Conservation (phyloP, 2,797 vertebrate genomes). For the Oreortyx pictus region DNA sequence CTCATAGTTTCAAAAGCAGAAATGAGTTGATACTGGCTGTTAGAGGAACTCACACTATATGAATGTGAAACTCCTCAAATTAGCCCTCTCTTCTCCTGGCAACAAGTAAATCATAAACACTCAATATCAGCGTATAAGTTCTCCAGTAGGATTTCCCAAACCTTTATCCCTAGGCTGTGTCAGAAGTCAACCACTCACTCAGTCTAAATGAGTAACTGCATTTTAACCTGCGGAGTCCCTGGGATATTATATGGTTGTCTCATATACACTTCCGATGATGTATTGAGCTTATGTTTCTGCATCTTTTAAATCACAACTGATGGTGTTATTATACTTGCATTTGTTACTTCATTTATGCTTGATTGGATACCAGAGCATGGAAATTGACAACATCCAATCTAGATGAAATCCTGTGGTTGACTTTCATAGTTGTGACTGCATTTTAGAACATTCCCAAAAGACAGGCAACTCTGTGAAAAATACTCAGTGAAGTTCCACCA, state of each 20-base stretch:
- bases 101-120: not conserved
- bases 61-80: not conserved
- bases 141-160: not conserved
- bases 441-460: not conserved
- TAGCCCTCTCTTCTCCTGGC: not conserved
- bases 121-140: not conserved
- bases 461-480: not conserved
- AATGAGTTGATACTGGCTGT: not conserved
- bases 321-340: not conserved
- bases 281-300: not conserved
- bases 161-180: not conserved
- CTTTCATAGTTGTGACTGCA: not conserved
- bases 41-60: not conserved
- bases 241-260: not conserved
- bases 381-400: not conserved
- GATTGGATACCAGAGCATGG: not conserved
- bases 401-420: not conserved
- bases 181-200: not conserved
- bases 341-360: conserved; percentile 11
- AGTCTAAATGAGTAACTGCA: not conserved
- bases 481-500: not conserved
- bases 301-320: not conserved
- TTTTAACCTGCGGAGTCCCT: not conserved
- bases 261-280: not conserved
- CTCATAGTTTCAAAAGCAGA: not conserved